Base-by-base conservation (phyloP, 2,888 invertebrate species). In the Orchesellides sinensis region DNA sequence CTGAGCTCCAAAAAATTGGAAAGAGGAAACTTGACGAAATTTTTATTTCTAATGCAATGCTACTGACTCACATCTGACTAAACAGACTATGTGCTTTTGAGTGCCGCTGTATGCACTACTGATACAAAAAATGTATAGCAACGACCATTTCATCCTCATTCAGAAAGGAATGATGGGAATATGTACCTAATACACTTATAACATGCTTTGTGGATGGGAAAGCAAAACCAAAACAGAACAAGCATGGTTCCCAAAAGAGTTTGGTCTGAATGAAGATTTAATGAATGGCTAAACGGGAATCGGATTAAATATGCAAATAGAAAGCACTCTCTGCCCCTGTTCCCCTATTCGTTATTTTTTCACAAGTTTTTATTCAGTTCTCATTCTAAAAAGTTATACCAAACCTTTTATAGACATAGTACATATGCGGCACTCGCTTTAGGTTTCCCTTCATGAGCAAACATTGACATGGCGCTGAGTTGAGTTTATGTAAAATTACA, bases 271-370 rank as follows among this genome's bases (percentile, higher is more conserved):
- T 66, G 66, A 66, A 66, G 66, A 66, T 66, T 66, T 66, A 66
- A 66, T 66, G 66, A 66, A 66, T 66, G 66, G 66, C 66, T 66
- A 66, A 66, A 66, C 66, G 66, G 66, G 66, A 66, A 66, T 66
- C 66, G 66, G 66, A 66, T 66, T 66, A 66, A 66, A 66, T 66
- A 66, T 66, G 66, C 66, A 66, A 66, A 66, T 66, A 66, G 47
- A 29, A 29, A 47, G 40, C 21, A 35, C 45, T 63, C 35, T 19
- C 35, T 66, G 47, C 12, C 19, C 45, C 23, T 65, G n/a, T 47
- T 47, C 12, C n/a, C 17, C 49, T 49, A 14, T 25, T 27, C 17
- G 25, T 27, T 27, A 21, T 52, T 52, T 17, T 52, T 52, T 21
- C 52, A 4, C 25, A 52, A 10, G 52, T 52, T 2, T 4, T 4